Base-by-base conservation (phyloP, 1,140 invertebrate genomes). In the Zaprionus kolodkinae region DNA sequence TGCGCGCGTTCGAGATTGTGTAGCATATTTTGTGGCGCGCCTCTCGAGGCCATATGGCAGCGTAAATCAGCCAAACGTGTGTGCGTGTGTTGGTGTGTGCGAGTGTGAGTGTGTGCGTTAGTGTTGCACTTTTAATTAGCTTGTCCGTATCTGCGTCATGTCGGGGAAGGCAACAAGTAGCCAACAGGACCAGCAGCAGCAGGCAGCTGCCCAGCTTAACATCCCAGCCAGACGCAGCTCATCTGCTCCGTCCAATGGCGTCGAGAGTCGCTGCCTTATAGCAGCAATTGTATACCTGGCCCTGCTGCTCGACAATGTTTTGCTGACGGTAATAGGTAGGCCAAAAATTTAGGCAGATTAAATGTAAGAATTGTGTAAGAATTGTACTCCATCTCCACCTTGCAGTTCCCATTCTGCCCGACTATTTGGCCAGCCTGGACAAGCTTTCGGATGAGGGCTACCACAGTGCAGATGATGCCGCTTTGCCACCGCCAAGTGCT, bases 341-440 rank as follows among this genome's bases (percentile, higher is more conserved):
- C 93, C 21, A 71, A 15, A 15, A 30, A 50, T 76, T 4, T 1
- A 30, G 48, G 61, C 6, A 13, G 21, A 48, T 45, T 15, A n/a
- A 43, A 9, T 15, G 2, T 3, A 64, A 64, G 69, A 1, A 30
- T 30, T 2, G 27, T 5, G 21, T 70, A 55, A 21, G 13, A 25
- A 10, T 9, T 36, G 61, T 50, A 68, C 33, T n/a, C 30, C 3
- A 2, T 9, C 3, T 10, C 9, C 9, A 10, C 17, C 38, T 82
- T 69, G 13, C 63, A 97, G 97, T 98, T 48, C 97, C 97, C 36
- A 97, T 98, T 77, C 95, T 97, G 82, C 97, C 97, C 10, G 96
- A 97, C 92, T 96, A 96, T 91, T 93, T 97, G 43, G 95, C 93
- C 94, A 91, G 94, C 71, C 89, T 95, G 69, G 94, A 95, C 67